Conservation (phyloP, 2,113 vertebrate genomes). For the Columba livia region DNA sequence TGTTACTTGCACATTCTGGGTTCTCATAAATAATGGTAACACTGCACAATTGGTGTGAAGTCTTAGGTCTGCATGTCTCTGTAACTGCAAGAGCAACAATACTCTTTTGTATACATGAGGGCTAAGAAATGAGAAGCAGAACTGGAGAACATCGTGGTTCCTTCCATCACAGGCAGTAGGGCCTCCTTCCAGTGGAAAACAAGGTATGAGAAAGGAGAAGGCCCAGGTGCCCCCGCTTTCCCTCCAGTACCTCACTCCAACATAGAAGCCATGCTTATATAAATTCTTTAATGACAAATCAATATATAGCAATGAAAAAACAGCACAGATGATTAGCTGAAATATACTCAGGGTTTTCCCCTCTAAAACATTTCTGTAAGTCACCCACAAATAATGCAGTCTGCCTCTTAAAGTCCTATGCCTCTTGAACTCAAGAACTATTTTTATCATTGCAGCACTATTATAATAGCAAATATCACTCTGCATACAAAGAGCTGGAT, state of each 20-base stretch:
- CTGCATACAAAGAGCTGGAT: neutral
- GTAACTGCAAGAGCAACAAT: neutral
- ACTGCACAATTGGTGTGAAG: neutral
- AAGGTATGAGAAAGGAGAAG: neutral
- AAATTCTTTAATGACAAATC: neutral
- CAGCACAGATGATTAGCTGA: neutral
- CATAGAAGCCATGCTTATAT: neutral
- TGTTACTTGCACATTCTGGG: neutral
- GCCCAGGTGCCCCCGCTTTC: neutral
- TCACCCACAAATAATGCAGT: neutral
- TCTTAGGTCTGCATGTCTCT: fast-evolving
- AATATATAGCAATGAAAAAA: neutral
- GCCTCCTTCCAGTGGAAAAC: neutral
- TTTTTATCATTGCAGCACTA: neutral
- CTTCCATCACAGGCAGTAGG: neutral
- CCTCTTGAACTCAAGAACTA: neutral
- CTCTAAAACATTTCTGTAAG: neutral
- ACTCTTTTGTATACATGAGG: fast-evolving
- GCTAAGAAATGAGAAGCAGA: neutral
- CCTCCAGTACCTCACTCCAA: neutral
- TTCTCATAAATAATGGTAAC: neutral
- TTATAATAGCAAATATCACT: neutral
- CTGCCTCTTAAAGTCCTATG: neutral
- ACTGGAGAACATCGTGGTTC: neutral
- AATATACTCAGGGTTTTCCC: neutral